Conservation (phyloP, 2,888 invertebrate species). For the Lepidonotus clava region DNA sequence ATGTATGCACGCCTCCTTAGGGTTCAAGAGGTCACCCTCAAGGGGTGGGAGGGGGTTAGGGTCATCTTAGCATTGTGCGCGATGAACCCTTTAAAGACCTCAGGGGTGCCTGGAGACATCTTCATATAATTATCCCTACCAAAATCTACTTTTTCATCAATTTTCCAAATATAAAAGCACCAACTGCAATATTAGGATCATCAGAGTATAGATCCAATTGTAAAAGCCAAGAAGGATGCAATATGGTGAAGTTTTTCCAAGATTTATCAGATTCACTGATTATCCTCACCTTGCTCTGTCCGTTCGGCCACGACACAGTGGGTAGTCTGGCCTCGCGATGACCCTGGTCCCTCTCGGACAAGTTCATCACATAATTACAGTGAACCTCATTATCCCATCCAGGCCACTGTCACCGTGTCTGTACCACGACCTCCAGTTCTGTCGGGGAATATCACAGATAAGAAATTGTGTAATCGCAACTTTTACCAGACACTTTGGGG, state of each 20-base stretch:
- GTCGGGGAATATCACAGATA: too few relatives aligned
- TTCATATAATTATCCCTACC: too few relatives aligned
- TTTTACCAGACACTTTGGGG: too few relatives aligned
- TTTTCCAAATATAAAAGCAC: too few relatives aligned
- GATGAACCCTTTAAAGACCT: neutral
- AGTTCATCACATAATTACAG: constrained; percentile 28
- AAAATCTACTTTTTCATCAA: too few relatives aligned
- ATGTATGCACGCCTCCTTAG: neutral
- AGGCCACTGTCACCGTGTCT: too few relatives aligned
- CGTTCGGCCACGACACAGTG: constrained; percentile 20
- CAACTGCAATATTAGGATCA: too few relatives aligned
- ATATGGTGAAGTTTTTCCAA: neutral
- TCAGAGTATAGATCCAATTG: too few relatives aligned
- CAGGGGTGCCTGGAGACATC: neutral
- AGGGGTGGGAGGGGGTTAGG: neutral
- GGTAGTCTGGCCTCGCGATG: constrained; percentile 29
- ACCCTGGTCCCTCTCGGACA: constrained; percentile 16
- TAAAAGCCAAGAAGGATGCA: too few relatives aligned
- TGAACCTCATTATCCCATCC: neutral
- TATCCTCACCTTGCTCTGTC: neutral
- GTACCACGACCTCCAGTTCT: too few relatives aligned
- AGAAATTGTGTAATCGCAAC: too few relatives aligned
- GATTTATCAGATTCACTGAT: neutral
- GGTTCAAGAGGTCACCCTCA: constrained; percentile 31
- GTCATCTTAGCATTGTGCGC: neutral